phyloP scores from a whole-genome alignment of 2,888 invertebrate genomes.

The Melinaea marsaeus region DNA sequence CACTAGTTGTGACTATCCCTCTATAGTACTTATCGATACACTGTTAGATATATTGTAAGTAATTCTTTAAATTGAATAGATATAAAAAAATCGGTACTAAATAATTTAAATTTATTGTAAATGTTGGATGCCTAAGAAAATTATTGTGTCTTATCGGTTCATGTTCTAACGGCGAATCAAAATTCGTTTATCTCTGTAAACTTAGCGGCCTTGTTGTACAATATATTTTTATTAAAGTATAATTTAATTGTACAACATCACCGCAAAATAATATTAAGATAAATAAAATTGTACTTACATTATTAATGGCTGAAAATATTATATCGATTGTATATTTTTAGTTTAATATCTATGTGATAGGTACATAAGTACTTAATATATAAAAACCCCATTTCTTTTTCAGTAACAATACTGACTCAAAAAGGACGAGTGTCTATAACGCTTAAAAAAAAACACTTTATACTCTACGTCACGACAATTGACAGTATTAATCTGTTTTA shows the following conservation, averaged over 20 bases:
- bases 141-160: slow-evolving; percentile 30
- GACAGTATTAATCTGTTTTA: too few relatives aligned
- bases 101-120: slow-evolving; percentile 34
- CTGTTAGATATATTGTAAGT: slow-evolving; percentile 21
- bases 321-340: slow-evolving; percentile 21
- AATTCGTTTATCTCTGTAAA: slow-evolving; percentile 21
- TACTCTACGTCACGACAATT: too few relatives aligned
- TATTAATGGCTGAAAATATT: slow-evolving; percentile 19
- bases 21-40: slow-evolving; percentile 13
- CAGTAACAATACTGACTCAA: background rate
- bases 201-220: slow-evolving; percentile 15
- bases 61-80: slow-evolving; percentile 26
- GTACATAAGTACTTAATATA: slow-evolving; percentile 5
- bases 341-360: slow-evolving; percentile 6
- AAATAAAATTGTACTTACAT: slow-evolving; percentile 22
- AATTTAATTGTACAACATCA: slow-evolving; percentile 20
- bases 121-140: slow-evolving; percentile 31
- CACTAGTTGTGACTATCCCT: slow-evolving; percentile 25
- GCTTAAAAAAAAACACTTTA: background rate
- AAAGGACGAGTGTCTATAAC: background rate
- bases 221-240: slow-evolving; percentile 9
- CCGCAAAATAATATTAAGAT: slow-evolving; percentile 26
- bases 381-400: background rate
- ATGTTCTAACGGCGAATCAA: slow-evolving; percentile 19
- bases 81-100: slow-evolving; percentile 33